Evolutionary conservation across 2,113 vertebrate genomes (phyloP).

Genomic region (Bettongia penicillata): DNA sequence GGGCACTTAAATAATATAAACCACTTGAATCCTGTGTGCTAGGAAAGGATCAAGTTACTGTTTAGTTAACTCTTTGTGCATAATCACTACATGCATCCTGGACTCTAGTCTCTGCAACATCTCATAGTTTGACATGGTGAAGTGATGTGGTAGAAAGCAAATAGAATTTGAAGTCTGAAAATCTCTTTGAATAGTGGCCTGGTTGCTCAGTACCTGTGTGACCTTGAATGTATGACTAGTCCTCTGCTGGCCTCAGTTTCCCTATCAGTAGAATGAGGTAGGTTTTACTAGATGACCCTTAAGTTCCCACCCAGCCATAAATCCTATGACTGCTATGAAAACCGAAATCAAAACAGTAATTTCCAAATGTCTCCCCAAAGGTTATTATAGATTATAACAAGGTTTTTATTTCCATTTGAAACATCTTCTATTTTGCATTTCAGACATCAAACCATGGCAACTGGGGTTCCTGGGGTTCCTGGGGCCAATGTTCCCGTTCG

Average conservation of each 20-base stretch:
- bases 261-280: not conserved
- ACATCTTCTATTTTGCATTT: conserved; percentile 61
- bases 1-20: not conserved
- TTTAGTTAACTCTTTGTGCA: not conserved
- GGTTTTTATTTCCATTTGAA: conserved; percentile 25
- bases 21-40: not conserved
- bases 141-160: not conserved
- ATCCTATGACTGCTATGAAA: not conserved
- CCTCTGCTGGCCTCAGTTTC: not conserved
- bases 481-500: conserved; percentile 94
- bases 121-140: not conserved
- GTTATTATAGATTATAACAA: not conserved
- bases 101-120: not conserved
- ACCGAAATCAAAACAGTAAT: not conserved
- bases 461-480: conserved; percentile 98
- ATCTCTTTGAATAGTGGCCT: not conserved
- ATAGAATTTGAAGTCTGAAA: not conserved
- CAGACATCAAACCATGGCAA: conserved; percentile 97
- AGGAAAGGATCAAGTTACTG: not conserved
- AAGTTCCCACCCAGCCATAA: not conserved
- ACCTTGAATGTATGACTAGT: not conserved
- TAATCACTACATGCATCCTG: not conserved
- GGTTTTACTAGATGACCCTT: not conserved
- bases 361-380: not conserved
- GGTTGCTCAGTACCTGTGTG: not conserved